Conservation (phyloP, 2,888 invertebrate species). For the Hetaerina titia region DNA sequence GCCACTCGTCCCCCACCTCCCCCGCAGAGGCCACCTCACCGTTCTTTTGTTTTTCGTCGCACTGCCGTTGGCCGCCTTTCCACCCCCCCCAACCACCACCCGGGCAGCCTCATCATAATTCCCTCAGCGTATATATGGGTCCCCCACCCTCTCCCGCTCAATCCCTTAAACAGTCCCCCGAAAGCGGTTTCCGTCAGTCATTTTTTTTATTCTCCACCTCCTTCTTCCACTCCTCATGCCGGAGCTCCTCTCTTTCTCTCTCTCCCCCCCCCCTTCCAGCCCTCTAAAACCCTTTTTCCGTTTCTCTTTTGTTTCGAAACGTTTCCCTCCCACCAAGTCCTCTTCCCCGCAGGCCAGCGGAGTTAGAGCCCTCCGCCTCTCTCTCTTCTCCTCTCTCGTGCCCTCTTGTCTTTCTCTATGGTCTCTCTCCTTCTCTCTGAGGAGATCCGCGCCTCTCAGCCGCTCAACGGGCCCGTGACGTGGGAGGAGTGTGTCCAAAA, state of each 20-base stretch:
- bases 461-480: neutral
- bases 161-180: constrained; percentile 56
- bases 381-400: neutral
- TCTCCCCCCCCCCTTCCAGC: neutral
- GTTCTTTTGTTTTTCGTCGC: constrained; percentile 57
- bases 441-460: neutral
- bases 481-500: neutral
- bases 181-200: constrained; percentile 57
- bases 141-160: neutral
- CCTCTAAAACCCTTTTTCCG: constrained; percentile 7
- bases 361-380: no score
- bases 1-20: neutral
- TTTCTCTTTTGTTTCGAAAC: constrained; percentile 36
- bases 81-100: neutral
- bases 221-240: constrained; percentile 12
- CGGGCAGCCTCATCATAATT: constrained; percentile 56
- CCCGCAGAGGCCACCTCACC: neutral
- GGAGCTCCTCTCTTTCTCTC: neutral
- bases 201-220: neutral
- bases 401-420: neutral
- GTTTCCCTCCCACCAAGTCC: constrained; percentile 36
- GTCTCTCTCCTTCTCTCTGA: neutral
- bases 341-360: neutral
- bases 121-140: constrained; percentile 42
- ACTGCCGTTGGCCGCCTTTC: neutral